These are phyloP conservation scores for Meandrusa payeni DNA, from an alignment of 2,888 invertebrate genomes.

Conservation along the genomic window DNA sequence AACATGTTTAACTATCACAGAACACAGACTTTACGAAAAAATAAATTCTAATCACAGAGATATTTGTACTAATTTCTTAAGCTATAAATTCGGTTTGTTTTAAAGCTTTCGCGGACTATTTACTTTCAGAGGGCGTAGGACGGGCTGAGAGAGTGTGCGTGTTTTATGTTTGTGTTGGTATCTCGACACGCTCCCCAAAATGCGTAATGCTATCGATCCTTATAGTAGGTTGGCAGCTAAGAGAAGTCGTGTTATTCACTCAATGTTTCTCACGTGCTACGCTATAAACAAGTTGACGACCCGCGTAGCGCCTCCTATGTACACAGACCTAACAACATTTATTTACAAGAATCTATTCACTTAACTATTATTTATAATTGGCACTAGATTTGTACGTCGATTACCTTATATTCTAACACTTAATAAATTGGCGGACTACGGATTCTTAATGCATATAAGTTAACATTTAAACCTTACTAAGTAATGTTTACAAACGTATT, in stretches of 20 bases:
- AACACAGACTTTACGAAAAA: constrained; percentile 34
- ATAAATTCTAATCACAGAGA: constrained; percentile 48
- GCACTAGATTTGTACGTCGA: constrained; percentile 37
- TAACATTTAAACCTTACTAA: too few relatives aligned
- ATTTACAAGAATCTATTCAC: constrained; percentile 29
- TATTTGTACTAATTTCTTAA: constrained; percentile 68
- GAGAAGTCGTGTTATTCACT: constrained; percentile 53
- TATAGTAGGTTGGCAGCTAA: constrained; percentile 61
- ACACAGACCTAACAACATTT: constrained; percentile 24
- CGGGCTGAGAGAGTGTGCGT: constrained; percentile 51
- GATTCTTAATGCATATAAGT: too few relatives aligned
- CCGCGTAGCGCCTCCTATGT: constrained; percentile 21
- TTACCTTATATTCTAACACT: constrained; percentile 30
- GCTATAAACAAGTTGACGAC: constrained; percentile 32
- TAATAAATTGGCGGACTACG: neutral
- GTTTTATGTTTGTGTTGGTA: constrained; percentile 42
- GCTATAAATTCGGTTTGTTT: constrained; percentile 77
- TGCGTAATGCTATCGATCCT: constrained; percentile 81
- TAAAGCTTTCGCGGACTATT: constrained; percentile 65
- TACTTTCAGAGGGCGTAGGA: constrained; percentile 60
- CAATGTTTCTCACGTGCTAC: constrained; percentile 48
- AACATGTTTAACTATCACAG: constrained; percentile 64
- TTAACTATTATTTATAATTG: constrained; percentile 39
- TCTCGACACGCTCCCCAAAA: constrained; percentile 59
- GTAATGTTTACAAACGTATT: constrained; percentile 74